phyloP scores from a whole-genome alignment of 1,140 invertebrate species.

The Xylocopa sonorina region DNA sequence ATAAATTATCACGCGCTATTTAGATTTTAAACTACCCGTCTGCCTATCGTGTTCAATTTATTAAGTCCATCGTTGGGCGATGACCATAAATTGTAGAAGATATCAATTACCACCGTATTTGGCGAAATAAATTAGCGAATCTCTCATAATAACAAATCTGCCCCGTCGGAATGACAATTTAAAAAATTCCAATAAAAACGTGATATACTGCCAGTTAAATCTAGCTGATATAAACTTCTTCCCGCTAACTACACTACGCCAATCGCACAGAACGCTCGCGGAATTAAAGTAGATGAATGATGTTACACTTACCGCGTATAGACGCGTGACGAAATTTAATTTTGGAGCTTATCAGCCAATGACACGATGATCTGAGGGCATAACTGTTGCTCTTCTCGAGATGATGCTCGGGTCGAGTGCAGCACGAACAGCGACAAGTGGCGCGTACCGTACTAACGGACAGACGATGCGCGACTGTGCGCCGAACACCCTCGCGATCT shows the following conservation, averaged over 20 bases:
- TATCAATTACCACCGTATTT: too few species aligned
- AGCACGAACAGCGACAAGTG: constrained; percentile 32
- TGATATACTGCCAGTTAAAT: neutral
- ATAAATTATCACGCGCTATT: neutral
- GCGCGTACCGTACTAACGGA: constrained; percentile 53
- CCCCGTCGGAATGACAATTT: neutral
- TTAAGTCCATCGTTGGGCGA: neutral
- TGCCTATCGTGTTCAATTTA: neutral
- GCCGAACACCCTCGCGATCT: constrained; percentile 57
- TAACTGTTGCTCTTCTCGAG: constrained; percentile 63
- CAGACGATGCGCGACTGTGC: constrained; percentile 70
- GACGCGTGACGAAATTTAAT: constrained; percentile 54
- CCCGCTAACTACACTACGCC: too few species aligned
- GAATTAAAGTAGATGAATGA: neutral
- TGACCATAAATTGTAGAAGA: neutral
- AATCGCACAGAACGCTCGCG: neutral
- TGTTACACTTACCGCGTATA: constrained; percentile 60
- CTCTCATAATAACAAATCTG: neutral
- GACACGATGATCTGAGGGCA: constrained; percentile 48
- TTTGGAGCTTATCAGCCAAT: constrained; percentile 34
- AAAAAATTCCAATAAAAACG: neutral
- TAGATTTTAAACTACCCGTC: neutral
- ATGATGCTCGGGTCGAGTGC: constrained; percentile 24
- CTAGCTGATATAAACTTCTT: neutral
- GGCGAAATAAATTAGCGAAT: neutral